Base-by-base conservation (phyloP, 2,113 vertebrate species). In the Misgurnus mizolepis region DNA sequence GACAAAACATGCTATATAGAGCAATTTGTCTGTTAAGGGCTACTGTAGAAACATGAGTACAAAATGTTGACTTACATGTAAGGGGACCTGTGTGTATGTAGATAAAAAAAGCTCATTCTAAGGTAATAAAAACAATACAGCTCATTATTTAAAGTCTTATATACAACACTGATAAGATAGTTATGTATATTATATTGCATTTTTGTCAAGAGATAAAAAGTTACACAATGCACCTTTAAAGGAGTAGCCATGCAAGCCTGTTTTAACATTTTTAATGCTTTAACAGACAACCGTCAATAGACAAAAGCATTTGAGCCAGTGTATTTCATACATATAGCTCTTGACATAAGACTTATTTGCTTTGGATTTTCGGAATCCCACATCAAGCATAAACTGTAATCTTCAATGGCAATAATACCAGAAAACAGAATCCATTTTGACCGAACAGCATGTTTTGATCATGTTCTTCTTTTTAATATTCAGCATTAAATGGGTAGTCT, bases 401-500 rank as follows among this genome's bases (percentile, higher is more conserved):
- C 17, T 55, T 55, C 27, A 34, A 34, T 34, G 18, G 12, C 27
- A 66, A 7, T 34, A 68, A 47, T 61, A 6, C 7, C 6, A 47
- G 17, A 15, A 45, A 39, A 5, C 17, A 67, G 10, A 34, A 43
- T 40, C 1, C 3, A 14, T 9, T 58, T n/a, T 53, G 6, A 27
- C 22, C 3, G 15, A n/a, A 12, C 50, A 34, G 40, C 41, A 39
- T 10, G 8, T 49, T 73, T 0, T 1, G 11, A 8, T n/a, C 40
- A 60, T 4, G 4, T 61, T 50, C 39, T 27, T n/a, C 27, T 34
- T 64, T 82, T 90, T 76, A 93, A 81, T 86, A 91, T 17, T 91
- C 88, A 4, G 83, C 49, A 0, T 86, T 81, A 75, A 93, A 92
- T 0, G 93, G 91, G 66, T 76, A 93, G 80, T 93, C 90, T 79